Base-by-base conservation (phyloP, 2,797 vertebrate species). In the Hydrocynus forskahlii region DNA sequence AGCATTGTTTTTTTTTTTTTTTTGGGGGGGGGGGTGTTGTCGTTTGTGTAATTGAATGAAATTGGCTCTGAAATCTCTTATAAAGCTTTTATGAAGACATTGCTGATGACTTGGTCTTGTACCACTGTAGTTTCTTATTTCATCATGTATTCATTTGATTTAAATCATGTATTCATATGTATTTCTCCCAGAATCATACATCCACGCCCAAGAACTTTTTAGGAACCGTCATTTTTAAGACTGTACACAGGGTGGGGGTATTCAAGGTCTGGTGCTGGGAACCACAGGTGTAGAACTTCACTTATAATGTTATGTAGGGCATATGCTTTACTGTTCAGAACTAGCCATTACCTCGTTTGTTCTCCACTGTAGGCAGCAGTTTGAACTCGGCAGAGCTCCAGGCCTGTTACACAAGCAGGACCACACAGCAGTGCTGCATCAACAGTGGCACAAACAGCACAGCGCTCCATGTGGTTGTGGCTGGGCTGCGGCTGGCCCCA, bases 401-500 rank as follows among this genome's bases (percentile, higher is more conserved):
- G 71, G 21, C 23, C 64, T 57, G 45, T 84, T 75, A 67, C 5
- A 38, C 66, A 38, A 77, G 78, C 75, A 64, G 71, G 76, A 75
- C 84, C 84, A 80, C 73, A 73, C 63, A 70, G 78, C 57, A 75
- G 60, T 78, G 70, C 72, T 68, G 71, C 79, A 48, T 75, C 76
- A 78, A 83, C 81, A 76, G 68, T 69, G 75, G 64, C 72, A 17
- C 79, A 79, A 86, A 81, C 81, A 83, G 69, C 67, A 45, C 45
- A 71, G 59, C 72, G 40, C 75, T 83, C 84, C 59, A 78, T 83
- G 81, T 78, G 78, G 79, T 78, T 83, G 67, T 69, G 79, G 67
- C 75, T 62, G 13, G 55, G 72, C 66, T 52, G 60, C 19, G 77
- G 77, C 67, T 73, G 68, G 48, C 80, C 80, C 81, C n/a, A 79